Evolutionary conservation across 2,797 vertebrate species (phyloP).

Genomic region (Sciurus carolinensis): DNA sequence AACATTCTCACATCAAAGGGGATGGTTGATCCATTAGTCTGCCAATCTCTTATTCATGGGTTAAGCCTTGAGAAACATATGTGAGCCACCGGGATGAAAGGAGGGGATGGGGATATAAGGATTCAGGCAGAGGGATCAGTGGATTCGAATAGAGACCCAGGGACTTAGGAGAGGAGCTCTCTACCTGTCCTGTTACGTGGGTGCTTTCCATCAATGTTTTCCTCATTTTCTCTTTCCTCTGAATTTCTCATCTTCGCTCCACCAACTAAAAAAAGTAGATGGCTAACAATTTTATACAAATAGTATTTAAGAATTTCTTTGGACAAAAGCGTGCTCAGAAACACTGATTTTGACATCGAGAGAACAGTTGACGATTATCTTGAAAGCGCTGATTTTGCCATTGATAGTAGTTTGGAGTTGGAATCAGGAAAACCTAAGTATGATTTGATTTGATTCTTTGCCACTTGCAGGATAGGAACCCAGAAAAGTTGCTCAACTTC

Average conservation of each 20-base stretch:
- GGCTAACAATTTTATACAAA: background rate
- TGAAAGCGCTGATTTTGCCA: background rate
- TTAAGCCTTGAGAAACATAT: background rate
- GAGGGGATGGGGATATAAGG: accelerated
- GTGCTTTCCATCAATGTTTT: accelerated
- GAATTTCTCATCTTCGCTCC: background rate
- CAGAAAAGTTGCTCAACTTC: background rate
- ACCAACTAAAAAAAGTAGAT: background rate
- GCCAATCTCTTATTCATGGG: background rate
- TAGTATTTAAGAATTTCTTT: background rate
- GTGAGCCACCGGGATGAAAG: background rate
- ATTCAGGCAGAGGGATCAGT: too few species aligned
- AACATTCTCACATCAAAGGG: background rate
- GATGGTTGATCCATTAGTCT: too few species aligned
- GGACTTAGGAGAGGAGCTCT: background rate
- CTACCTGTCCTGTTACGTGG: accelerated
- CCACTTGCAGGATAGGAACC: background rate
- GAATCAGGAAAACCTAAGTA: background rate
- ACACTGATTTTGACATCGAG: background rate
- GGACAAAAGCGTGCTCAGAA: background rate
- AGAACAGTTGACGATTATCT: background rate
- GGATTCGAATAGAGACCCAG: too few species aligned
- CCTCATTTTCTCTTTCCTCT: background rate
- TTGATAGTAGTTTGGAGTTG: background rate
- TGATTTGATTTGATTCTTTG: background rate